Evolutionary conservation across 2,888 invertebrate species (phyloP).

Genomic region (Netelia inedita): DNA sequence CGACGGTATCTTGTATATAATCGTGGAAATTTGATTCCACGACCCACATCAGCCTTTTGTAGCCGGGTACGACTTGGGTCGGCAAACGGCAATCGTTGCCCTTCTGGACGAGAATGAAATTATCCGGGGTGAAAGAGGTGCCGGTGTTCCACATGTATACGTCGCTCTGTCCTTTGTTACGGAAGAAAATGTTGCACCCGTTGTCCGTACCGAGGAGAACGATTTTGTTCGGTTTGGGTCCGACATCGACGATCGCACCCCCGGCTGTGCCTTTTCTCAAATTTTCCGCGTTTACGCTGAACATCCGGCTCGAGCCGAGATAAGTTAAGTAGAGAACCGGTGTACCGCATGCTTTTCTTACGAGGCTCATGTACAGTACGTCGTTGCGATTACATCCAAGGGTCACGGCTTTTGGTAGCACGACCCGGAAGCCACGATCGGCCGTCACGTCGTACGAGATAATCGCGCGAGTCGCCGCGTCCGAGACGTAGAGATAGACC

Average conservation of each 20-base stretch:
- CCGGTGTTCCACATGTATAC: slow-evolving; percentile 89
- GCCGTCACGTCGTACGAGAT: slow-evolving; percentile 86
- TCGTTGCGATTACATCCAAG: slow-evolving; percentile 84
- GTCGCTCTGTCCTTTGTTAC: slow-evolving; percentile 86
- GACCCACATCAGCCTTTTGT: slow-evolving; percentile 88
- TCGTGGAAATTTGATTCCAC: slow-evolving; percentile 90
- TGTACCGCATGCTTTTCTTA: slow-evolving; percentile 86
- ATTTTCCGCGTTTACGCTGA: slow-evolving; percentile 87
- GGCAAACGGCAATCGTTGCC: slow-evolving; percentile 88
- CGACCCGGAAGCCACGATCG: slow-evolving; percentile 86
- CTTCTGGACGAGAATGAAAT: slow-evolving; percentile 87
- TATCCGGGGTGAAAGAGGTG: slow-evolving; percentile 86
- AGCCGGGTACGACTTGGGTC: slow-evolving; percentile 88
- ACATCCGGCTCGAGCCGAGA: slow-evolving; percentile 86
- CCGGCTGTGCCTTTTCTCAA: slow-evolving; percentile 86
- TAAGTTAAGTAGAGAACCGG: slow-evolving; percentile 87
- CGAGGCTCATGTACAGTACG: slow-evolving; percentile 87
- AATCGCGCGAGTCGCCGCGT: slow-evolving; percentile 88
- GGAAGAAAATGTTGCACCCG: slow-evolving; percentile 87
- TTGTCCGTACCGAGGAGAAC: slow-evolving; percentile 88
- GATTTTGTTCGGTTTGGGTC: slow-evolving; percentile 86
- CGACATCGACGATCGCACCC: slow-evolving; percentile 87
- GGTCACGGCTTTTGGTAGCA: slow-evolving; percentile 86
- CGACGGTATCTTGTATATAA: slow-evolving; percentile 87
- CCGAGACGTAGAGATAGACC: slow-evolving; percentile 88